phyloP scores from a whole-genome alignment of 2,113 vertebrate species.

The Anguilla rostrata region DNA sequence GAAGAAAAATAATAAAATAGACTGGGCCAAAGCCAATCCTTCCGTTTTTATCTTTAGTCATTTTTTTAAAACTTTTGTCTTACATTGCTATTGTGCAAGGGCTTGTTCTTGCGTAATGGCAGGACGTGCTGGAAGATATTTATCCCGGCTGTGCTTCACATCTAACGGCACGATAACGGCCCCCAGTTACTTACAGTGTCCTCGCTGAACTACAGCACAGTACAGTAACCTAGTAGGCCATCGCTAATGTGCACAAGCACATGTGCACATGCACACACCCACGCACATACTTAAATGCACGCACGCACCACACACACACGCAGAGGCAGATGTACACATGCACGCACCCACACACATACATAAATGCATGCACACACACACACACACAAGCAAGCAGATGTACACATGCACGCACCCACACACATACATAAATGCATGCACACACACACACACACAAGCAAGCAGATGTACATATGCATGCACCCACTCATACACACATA shows the following conservation, averaged over 20 bases:
- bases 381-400: background rate
- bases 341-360: conserved; percentile 1
- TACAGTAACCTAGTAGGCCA: conserved; percentile 32
- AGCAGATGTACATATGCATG: background rate
- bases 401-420: background rate
- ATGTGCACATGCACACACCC: background rate
- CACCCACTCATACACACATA: background rate
- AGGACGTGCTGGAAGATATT: conserved; percentile 37
- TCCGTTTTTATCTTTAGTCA: conserved; percentile 36
- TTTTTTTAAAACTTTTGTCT: conserved; percentile 35
- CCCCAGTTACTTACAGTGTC: background rate
- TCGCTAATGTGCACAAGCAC: background rate
- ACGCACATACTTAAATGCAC: background rate
- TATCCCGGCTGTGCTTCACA: conserved; percentile 21
- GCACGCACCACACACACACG: conserved; percentile 1
- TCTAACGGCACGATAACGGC: background rate
- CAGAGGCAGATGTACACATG: conserved; percentile 14
- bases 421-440: conserved; percentile 6
- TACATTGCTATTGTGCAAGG: conserved; percentile 43
- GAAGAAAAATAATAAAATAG: conserved; percentile 26
- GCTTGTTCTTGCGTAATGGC: conserved; percentile 32
- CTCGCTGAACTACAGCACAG: conserved; percentile 39
- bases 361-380: conserved; percentile 1
- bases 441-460: conserved; percentile 15
- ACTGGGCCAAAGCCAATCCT: conserved; percentile 39